A percentile compares a stretch with the other conserved stretches of the same genome.
Evolutionary conservation across 2,113 vertebrate species (phyloP).

Genomic region (Synchiropus splendidus): DNA sequence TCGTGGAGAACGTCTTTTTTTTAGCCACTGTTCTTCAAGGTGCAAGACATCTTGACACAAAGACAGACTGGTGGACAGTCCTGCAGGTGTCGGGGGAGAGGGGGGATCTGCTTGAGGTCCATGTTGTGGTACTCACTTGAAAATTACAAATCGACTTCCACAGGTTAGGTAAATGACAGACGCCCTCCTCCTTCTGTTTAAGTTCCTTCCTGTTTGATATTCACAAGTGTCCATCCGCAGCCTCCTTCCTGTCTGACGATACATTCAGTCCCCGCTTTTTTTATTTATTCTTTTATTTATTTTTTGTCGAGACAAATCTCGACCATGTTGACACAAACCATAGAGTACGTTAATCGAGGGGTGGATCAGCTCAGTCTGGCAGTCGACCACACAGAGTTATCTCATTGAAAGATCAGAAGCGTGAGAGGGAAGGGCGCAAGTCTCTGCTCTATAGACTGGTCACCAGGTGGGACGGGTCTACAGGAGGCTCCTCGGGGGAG

Average conservation of each 20-base stretch:
- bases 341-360: constrained; percentile 21
- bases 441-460: constrained; percentile 90
- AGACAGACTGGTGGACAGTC: constrained; percentile 42
- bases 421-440: constrained; percentile 39
- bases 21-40: constrained; percentile 15
- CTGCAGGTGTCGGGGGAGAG: constrained; percentile 17
- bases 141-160: constrained; percentile 24
- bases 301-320: too few relatives aligned
- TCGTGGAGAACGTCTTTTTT: constrained; percentile 37
- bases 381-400: constrained; percentile 47
- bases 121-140: constrained; percentile 34
- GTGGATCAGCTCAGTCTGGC: constrained; percentile 36
- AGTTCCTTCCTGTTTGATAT: constrained; percentile 26
- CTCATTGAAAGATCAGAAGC: constrained; percentile 35
- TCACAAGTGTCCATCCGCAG: constrained; percentile 23
- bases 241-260: constrained; percentile 35
- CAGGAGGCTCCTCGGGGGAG: constrained; percentile 74
- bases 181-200: constrained; percentile 25
- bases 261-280: constrained; percentile 39
- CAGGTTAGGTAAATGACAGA: constrained; percentile 39
- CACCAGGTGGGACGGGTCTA: constrained; percentile 90
- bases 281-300: too few relatives aligned
- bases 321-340: constrained; percentile 20
- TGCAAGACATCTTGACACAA: constrained; percentile 15
- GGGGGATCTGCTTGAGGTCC: constrained; percentile 49